Conservation (phyloP, 2,888 invertebrate genomes). For the Seira sanloemensis region DNA sequence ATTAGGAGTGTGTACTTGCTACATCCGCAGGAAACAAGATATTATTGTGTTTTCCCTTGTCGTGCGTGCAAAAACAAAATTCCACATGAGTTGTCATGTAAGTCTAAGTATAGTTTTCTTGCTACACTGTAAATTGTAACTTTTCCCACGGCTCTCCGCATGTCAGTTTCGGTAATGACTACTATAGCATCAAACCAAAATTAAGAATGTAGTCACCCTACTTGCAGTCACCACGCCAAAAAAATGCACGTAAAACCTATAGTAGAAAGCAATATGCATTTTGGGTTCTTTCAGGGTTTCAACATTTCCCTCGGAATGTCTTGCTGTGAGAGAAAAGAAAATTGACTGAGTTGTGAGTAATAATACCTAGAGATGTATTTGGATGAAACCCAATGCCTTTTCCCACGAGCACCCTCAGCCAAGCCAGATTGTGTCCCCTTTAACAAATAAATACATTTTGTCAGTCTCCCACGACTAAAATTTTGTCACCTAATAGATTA, state of each 20-base stretch:
- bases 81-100: too few relatives aligned
- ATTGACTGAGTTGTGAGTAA: not conserved
- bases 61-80: constrained; percentile 45
- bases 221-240: not conserved
- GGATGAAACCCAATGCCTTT: not conserved
- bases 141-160: constrained; percentile 45
- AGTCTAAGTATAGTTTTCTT: not conserved
- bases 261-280: not conserved
- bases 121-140: not conserved
- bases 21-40: constrained; percentile 13
- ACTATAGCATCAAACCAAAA: constrained; percentile 8
- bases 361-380: not conserved
- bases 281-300: too few relatives aligned
- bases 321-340: not conserved
- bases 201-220: too few relatives aligned
- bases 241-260: not conserved
- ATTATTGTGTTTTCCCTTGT: not conserved
- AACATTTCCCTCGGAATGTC: not conserved
- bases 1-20: constrained; percentile 31
- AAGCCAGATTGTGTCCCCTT: not conserved
- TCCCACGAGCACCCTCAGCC: not conserved
- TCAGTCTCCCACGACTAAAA: not conserved
- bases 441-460: not conserved
- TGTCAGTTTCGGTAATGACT: constrained; percentile 45
- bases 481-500: not conserved